Percentiles rank a stretch among this genome's conserved stretches.
Conservation (phyloP, 1,140 invertebrate species). For the Drosophila hydei region DNA sequence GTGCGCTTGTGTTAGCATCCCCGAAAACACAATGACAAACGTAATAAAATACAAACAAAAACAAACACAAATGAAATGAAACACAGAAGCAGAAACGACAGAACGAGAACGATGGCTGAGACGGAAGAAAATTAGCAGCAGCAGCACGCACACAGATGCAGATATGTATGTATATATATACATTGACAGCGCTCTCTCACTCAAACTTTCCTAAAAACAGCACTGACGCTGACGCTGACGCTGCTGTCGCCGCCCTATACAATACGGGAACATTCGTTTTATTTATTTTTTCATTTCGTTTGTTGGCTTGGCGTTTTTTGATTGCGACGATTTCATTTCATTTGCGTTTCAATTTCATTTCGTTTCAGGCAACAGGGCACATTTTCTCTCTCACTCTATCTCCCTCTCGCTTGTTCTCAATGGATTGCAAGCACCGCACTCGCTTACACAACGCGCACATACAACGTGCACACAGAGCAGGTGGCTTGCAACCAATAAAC, state of each 20-base stretch:
- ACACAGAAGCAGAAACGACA: slow-evolving; percentile 52
- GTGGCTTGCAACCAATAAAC: slow-evolving; percentile 83
- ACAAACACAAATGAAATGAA: slow-evolving; percentile 68
- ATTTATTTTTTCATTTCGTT: slow-evolving; percentile 82
- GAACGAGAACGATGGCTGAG: slow-evolving; percentile 61
- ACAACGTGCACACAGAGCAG: slow-evolving; percentile 54
- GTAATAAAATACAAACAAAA: slow-evolving; percentile 74
- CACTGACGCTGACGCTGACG: slow-evolving; percentile 28
- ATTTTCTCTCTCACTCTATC: slow-evolving; percentile 32
- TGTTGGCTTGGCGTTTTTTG: slow-evolving; percentile 66
- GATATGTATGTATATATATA: not conserved
- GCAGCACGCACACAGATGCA: slow-evolving; percentile 31
- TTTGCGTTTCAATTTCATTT: slow-evolving; percentile 81
- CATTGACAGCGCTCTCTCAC: slow-evolving; percentile 36
- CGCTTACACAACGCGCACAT: slow-evolving; percentile 40
- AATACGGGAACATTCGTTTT: slow-evolving; percentile 66
- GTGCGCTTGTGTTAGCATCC: slow-evolving; percentile 63
- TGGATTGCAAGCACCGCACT: slow-evolving; percentile 17
- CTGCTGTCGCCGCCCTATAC: slow-evolving; percentile 46
- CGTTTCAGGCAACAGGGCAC: slow-evolving; percentile 58
- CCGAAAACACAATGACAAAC: slow-evolving; percentile 81
- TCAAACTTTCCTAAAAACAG: slow-evolving; percentile 28
- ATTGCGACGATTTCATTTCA: slow-evolving; percentile 66
- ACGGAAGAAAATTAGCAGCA: slow-evolving; percentile 46
- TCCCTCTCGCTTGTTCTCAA: slow-evolving; percentile 18